Evolutionary conservation across 2,888 invertebrate species (phyloP), one percentile per base, ranked within the genome.

Genomic region (Eudasyphora cyanicolor): DNA sequence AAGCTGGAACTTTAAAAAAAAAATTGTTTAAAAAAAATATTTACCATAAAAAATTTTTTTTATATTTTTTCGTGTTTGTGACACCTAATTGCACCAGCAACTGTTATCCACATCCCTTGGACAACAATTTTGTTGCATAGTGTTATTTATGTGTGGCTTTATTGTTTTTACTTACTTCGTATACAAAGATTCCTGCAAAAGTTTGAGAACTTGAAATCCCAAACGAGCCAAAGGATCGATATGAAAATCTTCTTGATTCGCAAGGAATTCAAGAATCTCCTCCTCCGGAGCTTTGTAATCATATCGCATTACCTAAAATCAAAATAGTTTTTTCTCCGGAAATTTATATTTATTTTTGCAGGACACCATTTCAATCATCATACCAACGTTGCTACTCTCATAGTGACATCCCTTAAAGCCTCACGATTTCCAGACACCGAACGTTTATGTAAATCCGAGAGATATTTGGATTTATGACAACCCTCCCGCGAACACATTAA

Each of bases 331-430:
- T n/a, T n/a, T n/a, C n/a, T n/a, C n/a, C n/a, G 29, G 8, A 60
- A 7, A 71, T 51, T 51, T 42, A 51, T 2, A 19, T 17, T 60
- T 17, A 54, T n/a, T 62, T 60, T 69, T 27, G 27, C 29, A 49
- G 19, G 8, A n/a, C 17, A 51, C 29, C 32, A 1, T 45, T 29
- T 17, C 8, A 45, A 75, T n/a, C 3, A 54, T 81, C 87, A 76
- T 82, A 92, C 92, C 87, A 92, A 82, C 0, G 88, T 87, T 0
- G 87, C 87, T 45, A 91, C 82, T 2, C 89, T 87, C 73, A 92
- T 87, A 10, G 88, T 91, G 0, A 91, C 60, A 69, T 89, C 90
- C 4, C 86, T 85, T 73, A 92, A 85, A 64, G 86, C 85, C 19
- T 82, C 84, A 0, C 92, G 89, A 60, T 92, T 90, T 6, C 89